Conservation (phyloP, 2,888 invertebrate genomes). For the Athalia circularis region DNA sequence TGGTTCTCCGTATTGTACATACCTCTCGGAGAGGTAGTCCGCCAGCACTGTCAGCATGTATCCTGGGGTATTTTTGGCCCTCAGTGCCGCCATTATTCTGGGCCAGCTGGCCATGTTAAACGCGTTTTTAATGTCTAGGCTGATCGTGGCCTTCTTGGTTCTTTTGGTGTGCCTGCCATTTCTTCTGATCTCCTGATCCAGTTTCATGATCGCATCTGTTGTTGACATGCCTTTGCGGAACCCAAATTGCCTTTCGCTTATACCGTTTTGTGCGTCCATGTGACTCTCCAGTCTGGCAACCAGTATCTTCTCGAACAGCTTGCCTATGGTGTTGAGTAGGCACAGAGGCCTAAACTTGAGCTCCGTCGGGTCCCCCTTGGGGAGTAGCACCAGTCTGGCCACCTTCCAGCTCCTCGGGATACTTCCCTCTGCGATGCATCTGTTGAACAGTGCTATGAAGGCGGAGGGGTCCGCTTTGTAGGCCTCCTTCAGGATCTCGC, state of each 20-base stretch:
- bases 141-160: neutral
- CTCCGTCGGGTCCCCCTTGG: neutral
- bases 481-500: neutral
- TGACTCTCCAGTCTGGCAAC: neutral
- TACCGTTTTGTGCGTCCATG: conserved; percentile 4
- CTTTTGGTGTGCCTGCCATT: neutral
- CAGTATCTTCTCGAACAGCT: conserved; percentile 9
- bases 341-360: neutral
- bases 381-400: conserved; percentile 5
- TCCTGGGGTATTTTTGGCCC: neutral
- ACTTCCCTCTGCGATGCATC: too few relatives aligned
- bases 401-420: neutral
- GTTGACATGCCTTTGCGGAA: conserved; percentile 24
- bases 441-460: too few relatives aligned
- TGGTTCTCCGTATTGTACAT: neutral
- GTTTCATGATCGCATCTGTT: neutral
- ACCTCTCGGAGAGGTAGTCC: neutral
- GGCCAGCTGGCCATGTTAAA: neutral
- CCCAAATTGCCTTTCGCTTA: conserved; percentile 5
- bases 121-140: conserved; percentile 20
- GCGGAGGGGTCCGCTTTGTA: neutral
- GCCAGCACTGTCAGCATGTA: neutral
- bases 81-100: conserved; percentile 6
- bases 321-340: conserved; percentile 5
- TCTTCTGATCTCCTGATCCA: neutral